A percentile compares a stretch with the other conserved stretches of the same genome.
These are phyloP conservation scores for Dicerorhinus sumatrensis DNA, from an alignment of 2,113 vertebrate species.

Conservation along the genomic window DNA sequence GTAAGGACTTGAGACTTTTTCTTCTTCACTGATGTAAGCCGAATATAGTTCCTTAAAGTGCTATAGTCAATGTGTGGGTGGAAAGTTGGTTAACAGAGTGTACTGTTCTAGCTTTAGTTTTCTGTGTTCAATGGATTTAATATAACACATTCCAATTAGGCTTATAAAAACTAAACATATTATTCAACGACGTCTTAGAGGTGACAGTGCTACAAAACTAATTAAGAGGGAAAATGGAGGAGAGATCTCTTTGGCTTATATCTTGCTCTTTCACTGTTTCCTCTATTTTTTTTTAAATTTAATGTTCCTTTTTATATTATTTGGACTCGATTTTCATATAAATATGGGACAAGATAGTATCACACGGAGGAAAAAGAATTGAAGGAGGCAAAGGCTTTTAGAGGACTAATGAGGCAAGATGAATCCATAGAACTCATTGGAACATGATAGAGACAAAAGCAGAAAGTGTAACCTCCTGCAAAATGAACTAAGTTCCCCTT, in stretches of 20 bases:
- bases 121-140: slow-evolving; percentile 19
- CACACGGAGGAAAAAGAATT: neutral
- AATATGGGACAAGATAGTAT: neutral
- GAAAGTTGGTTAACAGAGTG: neutral
- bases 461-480: neutral
- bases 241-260: neutral
- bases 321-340: neutral
- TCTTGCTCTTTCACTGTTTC: neutral
- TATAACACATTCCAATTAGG: neutral
- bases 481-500: neutral
- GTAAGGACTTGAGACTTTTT: neutral
- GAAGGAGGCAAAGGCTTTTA: neutral
- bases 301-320: neutral
- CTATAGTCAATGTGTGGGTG: neutral
- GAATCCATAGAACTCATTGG: neutral
- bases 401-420: neutral
- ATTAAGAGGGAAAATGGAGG: neutral
- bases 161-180: slow-evolving; percentile 23
- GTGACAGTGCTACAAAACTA: neutral
- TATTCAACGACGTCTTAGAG: neutral
- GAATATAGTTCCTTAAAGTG: neutral
- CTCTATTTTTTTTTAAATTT: neutral
- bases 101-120: neutral
- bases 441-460: neutral
- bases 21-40: neutral